Evolutionary conservation across 2,113 vertebrate species (phyloP), one percentile per base, ranked within the genome.

Genomic region (Xiphophorus hellerii): DNA sequence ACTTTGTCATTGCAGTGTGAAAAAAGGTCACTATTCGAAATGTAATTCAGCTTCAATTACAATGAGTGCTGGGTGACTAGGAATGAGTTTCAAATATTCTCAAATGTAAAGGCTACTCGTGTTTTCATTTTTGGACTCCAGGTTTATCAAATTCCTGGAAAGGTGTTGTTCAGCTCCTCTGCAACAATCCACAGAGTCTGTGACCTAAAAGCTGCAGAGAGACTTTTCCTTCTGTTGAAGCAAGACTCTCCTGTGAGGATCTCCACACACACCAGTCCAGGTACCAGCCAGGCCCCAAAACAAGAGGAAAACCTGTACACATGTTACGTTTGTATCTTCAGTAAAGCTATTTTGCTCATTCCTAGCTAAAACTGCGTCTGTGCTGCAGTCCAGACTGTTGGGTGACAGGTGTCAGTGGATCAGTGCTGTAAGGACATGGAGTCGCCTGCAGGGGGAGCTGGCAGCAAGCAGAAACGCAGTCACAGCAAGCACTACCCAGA

Each of bases 101-200:
- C 42, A 44, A 44, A 44, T 14, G 14, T 14, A 44, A 44, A 51
- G 20, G 3, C 20, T 35, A 48, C 66, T 4, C 68, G 1, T 15
- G 3, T 35, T 6, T 22, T 31, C 29, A 37, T n/a, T 37, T 74
- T 62, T 35, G 71, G 1, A n/a, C 10, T 73, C 28, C 80, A 99
- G 97, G 95, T 97, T 88, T 92, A 95, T 81, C 92, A 85, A 30
- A 58, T 96, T 70, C 82, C 94, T 2, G 98, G 98, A 11, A 98
- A 97, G 83, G 97, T 99, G 62, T 95, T 98, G 84, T 99, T 99
- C 89, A 94, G 90, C 68, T 91, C 95, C 1, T 86, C 77, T 30
- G 93, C 87, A 0, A 78, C 81, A 22, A 77, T 93, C 48, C 25
- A 44, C 14, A 88, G 81, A 71, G 71, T 98, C 78, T 91, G 78